Percentiles rank a stretch among this genome's conserved stretches.
phyloP scores from a whole-genome alignment of 2,888 invertebrate species.

The Machimus atricapillus region DNA sequence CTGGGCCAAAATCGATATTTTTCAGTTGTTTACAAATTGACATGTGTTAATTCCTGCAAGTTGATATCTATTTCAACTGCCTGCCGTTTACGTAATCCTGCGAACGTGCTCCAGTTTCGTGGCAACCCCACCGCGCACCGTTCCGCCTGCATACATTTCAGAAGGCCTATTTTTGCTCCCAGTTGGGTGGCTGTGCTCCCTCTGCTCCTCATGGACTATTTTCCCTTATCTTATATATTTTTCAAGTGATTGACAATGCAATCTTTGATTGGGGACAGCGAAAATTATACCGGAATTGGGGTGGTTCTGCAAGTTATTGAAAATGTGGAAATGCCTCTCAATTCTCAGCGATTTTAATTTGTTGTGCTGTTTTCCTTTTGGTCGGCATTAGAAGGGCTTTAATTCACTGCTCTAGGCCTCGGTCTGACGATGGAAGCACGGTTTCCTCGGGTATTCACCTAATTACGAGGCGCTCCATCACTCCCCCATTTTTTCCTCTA shows the following conservation, averaged over 20 bases:
- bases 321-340: neutral
- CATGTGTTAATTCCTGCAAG: slow-evolving; percentile 12
- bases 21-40: slow-evolving; percentile 21
- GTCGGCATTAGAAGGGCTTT: neutral
- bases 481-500: neutral
- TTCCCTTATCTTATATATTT: neutral
- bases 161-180: neutral
- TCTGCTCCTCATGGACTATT: neutral
- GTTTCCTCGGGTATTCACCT: neutral
- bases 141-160: neutral
- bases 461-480: neutral
- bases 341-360: neutral
- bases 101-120: neutral
- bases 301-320: neutral
- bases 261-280: neutral
- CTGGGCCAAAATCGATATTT: slow-evolving; percentile 30
- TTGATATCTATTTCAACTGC: neutral
- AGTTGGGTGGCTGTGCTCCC: neutral
- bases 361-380: neutral
- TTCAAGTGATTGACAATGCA: neutral
- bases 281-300: neutral
- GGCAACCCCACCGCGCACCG: neutral
- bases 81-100: slow-evolving; percentile 3
- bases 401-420: neutral
- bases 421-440: neutral